Base-by-base conservation (phyloP, 2,797 vertebrate species). In the Staurois parvus region DNA sequence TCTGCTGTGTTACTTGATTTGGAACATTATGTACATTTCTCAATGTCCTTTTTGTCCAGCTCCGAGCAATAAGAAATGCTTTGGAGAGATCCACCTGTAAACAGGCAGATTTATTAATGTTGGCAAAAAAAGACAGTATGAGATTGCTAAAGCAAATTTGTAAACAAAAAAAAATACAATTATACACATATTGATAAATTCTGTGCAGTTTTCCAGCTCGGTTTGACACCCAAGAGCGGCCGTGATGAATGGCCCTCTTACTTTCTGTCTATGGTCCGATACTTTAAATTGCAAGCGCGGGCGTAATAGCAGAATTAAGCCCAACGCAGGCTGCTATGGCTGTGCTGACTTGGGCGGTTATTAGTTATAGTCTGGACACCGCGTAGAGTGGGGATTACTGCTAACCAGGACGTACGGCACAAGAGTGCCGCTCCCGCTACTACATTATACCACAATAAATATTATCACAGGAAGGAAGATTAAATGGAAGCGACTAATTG, bases 121-220 rank as follows among this genome's bases (percentile, higher is more conserved):
- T 48, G 32, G 67, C 29, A 56, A 30, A 37, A 42, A 19, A 19
- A 80, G 48, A 68, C 30, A 69, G 7, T 72, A 19, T 15, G 52
- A 32, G 48, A 80, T 80, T 80, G 76, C 76, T 6, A 40, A 79
- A 79, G 45, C 37, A 79, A 79, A 79, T 79, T 45, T 79, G 26
- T 68, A 81, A 81, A 81, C 69, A 78, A 70, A 66, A 78, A 40
- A 81, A 85, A 76, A 75, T 76, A 69, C 78, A 76, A 85, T 85
- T 85, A 81, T 74, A 75, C 26, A 59, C n/a, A 52, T 85, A 85
- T 85, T 85, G 78, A 85, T 85, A 69, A 81, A 81, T 85, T 85
- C 56, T 67, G 72, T 32, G 72, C 26, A n/a, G 84, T 69, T 75
- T 70, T 85, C 26, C 45, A 12, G 69, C 62, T 67, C 32, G 7